These are phyloP conservation scores for Syrphus vitripennis DNA, from an alignment of 2,888 invertebrate genomes.

Conservation along the genomic window DNA sequence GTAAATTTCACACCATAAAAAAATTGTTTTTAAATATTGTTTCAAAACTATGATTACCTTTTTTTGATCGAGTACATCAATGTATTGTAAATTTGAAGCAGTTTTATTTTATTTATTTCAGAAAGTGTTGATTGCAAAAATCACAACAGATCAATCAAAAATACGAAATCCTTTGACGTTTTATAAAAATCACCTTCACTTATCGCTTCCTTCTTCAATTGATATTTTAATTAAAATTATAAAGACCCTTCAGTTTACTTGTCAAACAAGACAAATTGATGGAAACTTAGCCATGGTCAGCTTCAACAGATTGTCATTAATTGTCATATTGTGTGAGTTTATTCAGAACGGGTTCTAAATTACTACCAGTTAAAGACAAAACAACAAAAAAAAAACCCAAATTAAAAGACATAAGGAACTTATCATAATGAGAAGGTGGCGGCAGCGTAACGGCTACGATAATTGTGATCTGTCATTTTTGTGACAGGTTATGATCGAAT, in stretches of 20 bases:
- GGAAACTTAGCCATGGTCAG: not conserved
- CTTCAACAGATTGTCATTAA: not conserved
- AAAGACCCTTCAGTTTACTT: not conserved
- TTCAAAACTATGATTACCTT: too few species aligned
- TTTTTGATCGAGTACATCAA: too few species aligned
- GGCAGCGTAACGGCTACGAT: not conserved
- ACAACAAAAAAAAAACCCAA: not conserved
- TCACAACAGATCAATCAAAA: not conserved
- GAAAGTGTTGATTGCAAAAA: too few species aligned
- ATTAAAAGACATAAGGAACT: not conserved
- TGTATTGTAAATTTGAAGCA: too few species aligned
- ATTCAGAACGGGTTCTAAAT: conserved; percentile 6
- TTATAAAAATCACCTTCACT: not conserved
- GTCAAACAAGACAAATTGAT: not conserved
- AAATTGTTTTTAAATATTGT: too few species aligned
- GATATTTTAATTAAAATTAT: not conserved
- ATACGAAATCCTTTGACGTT: not conserved
- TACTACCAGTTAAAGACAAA: not conserved
- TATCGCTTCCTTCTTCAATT: not conserved
- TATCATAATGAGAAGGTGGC: not conserved
- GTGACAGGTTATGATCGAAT: conserved; percentile 29
- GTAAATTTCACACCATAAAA: too few species aligned
- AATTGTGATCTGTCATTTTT: conserved; percentile 10
- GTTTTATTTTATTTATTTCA: too few species aligned
- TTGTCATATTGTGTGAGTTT: not conserved